Evolutionary conservation across 2,797 vertebrate species (phyloP), one percentile per base, ranked within the genome.

Genomic region (Menidia menidia): DNA sequence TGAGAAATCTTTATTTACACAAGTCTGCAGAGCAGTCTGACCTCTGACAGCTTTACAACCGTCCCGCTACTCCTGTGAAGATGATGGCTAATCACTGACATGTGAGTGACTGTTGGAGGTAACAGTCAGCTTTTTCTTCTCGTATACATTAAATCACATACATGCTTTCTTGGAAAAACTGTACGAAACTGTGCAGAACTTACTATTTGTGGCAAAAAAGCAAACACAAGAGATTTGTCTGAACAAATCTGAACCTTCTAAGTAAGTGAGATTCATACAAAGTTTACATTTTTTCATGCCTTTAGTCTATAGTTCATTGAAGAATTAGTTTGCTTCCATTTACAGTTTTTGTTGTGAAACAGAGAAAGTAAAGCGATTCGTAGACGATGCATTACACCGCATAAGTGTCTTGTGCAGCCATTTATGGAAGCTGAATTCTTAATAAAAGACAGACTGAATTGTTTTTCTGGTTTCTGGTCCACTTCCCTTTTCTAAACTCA

Each of bases 401-500:
- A 12, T 48, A 16, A 16, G 18, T 35, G 1, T 10, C 9, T 8
- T 9, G 41, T 18, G 18, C 7, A 11, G 5, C 4, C 41, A 2
- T 2, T 2, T 10, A 32, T 35, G 33, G 53, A 61, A 47, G 18
- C 25, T 43, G 0, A 58, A 32, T 25, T 42, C 54, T 60, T 55
- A 31, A 57, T 16, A 60, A 48, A 18, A 62, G 4, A 60, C 50
- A 30, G 53, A 66, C 35, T 32, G 12, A 63, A 31, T 16, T 6
- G 39, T 53, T 42, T 58, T 19, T 41, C 35, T 56, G 18, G 35
- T 56, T 48, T 56, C 52, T 41, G n/a, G 32, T 42, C 31, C 52
- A 68, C 68, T 72, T 66, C 65, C 73, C 73, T 48, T 15, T 44
- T 61, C 55, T 70, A 32, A 69, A 82, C 61, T 48, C 64, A 65